phyloP scores from a whole-genome alignment of 1,140 invertebrate genomes.

The Anagrus nilaparvatae region DNA sequence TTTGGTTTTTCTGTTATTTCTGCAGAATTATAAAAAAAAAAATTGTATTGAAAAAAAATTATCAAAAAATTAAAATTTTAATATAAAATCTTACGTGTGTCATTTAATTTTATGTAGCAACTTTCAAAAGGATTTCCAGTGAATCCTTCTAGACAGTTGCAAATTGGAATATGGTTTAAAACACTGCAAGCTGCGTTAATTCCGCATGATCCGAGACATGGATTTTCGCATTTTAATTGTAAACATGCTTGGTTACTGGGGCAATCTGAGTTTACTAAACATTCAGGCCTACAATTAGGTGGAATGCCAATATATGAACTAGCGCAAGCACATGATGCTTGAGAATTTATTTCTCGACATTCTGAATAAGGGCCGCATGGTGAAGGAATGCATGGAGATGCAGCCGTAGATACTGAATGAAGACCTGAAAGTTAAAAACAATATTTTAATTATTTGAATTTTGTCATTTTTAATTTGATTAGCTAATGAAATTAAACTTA shows the following conservation, averaged over 20 bases:
- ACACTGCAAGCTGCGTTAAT: slow-evolving; percentile 37
- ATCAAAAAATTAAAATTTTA: no score
- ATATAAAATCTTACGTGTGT: slow-evolving; percentile 24
- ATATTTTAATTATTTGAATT: not conserved
- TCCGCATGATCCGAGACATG: slow-evolving; percentile 47
- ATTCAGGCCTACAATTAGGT: slow-evolving; percentile 55
- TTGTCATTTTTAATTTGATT: not conserved
- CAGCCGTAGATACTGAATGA: slow-evolving; percentile 24
- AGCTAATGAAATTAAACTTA: slow-evolving; percentile 26
- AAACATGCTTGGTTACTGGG: slow-evolving; percentile 49
- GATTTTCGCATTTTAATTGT: slow-evolving; percentile 47
- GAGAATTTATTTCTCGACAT: slow-evolving; percentile 43
- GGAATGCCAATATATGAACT: slow-evolving; percentile 45
- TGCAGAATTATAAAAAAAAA: no score
- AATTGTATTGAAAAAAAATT: no score
- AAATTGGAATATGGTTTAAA: slow-evolving; percentile 45
- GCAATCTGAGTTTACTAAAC: slow-evolving; percentile 57
- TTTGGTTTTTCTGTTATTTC: no score
- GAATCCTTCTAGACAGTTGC: slow-evolving; percentile 40
- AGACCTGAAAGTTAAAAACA: slow-evolving; percentile 3
- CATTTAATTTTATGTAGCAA: slow-evolving; percentile 43
- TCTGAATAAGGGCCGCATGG: slow-evolving; percentile 52
- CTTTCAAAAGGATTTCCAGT: slow-evolving; percentile 41
- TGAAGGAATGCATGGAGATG: slow-evolving; percentile 47
- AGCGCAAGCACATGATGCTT: slow-evolving; percentile 51